Conservation (phyloP, 2,888 invertebrate genomes). For the Rhogogaster chlorosoma region DNA sequence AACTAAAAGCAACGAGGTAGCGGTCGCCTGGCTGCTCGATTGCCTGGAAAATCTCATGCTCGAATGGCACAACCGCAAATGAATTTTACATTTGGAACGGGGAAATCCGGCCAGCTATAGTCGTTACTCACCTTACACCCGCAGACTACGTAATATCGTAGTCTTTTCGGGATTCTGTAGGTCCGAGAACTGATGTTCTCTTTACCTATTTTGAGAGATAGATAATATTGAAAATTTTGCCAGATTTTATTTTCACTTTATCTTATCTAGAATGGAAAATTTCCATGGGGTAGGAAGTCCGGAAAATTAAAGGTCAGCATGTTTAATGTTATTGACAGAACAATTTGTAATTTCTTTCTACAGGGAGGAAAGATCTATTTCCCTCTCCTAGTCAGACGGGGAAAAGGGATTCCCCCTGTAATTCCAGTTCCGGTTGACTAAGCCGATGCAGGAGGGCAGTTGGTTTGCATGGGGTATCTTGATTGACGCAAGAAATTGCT, state of each 20-base stretch:
- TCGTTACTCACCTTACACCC: background rate
- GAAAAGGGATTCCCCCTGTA: conserved; percentile 21
- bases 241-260: background rate
- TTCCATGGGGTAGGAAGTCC: background rate
- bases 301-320: conserved; percentile 17
- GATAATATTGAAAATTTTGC: background rate
- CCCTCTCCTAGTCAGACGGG: background rate
- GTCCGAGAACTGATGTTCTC: background rate
- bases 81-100: conserved; percentile 21
- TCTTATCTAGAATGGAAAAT: background rate
- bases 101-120: background rate
- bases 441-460: background rate
- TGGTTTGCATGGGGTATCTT: conserved; percentile 10
- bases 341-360: background rate
- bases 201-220: background rate
- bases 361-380: background rate
- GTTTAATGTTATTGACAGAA: conserved; percentile 33
- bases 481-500: conserved; percentile 22
- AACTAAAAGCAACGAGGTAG: conserved; percentile 20
- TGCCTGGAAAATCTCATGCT: conserved; percentile 16
- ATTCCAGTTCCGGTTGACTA: background rate
- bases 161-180: background rate
- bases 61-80: conserved; percentile 34
- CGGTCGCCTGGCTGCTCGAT: conserved; percentile 2
- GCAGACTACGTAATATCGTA: background rate